Evolutionary conservation across 1,140 invertebrate genomes (phyloP), one percentile per base, ranked within the genome.

Genomic region (Xylocopa sonorina): DNA sequence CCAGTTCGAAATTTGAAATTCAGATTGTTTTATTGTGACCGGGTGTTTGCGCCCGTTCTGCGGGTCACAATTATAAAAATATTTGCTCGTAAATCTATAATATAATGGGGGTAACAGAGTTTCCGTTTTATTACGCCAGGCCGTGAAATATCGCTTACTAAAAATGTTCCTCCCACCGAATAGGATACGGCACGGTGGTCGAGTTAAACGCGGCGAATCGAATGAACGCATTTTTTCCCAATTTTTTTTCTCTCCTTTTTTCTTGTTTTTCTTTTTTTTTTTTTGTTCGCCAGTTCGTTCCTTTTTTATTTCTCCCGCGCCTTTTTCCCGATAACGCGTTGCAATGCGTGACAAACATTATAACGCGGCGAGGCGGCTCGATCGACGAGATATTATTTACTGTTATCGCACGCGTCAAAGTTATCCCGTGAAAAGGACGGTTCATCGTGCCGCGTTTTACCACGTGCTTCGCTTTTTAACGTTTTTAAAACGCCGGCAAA

Each of bases 11-110:
- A 83, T 83, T 83, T 83, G 68, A 83, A 83, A 83, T 83, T 83
- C 81, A 83, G 58, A 83, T 83, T 55, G 46, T 53, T 73, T 78
- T 79, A 63, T 64, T 50, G 48, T 66, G 51, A 18, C 34, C 24
- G 38, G 32, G 21, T 64, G 51, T 58, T 78, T 48, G 46, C 75
- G 51, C 48, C 38, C 55, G 55, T 66, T 81, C 68, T 24, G 57
- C n/a, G 48, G 43, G 7, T 14, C 41, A 46, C 82, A 83, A 83
- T 83, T 83, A 83, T 78, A 83, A 83, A 83, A 83, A 83, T 83
- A 78, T 83, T 79, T 83, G 62, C 77, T 55, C 75, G 41, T 83
- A 83, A 83, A 83, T 83, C 81, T 79, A 78, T n/a, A 53, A 48
- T 78, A 78, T 83, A 79, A 79, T 83, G 41, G 48, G 34, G 38